Base-by-base conservation (phyloP, 2,113 vertebrate species). In the Litocranius walleri region DNA sequence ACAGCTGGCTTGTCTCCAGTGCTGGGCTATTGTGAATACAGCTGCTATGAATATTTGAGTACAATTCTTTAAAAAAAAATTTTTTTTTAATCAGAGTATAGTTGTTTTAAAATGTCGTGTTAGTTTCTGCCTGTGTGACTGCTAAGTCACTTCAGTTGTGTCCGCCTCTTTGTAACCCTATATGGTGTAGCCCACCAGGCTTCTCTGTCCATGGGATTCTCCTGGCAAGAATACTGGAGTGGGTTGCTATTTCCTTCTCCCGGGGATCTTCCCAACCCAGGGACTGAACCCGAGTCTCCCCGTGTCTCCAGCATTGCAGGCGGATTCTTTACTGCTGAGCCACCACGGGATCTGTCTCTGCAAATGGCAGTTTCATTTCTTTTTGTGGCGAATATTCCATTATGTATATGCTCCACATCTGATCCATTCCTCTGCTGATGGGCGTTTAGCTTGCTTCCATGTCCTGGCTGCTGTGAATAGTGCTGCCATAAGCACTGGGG, bases 1-100 rank as follows among this genome's bases (percentile, higher is more conserved):
- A 27, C 83, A 0, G 19, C 5, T 21, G 96, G 83, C 50, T 43
- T 16, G n/a, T 19, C 11, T n/a, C 83, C 23, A 15, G 50, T 1
- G n/a, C 61, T 17, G 92, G 33, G 33, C 29, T n/a, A 0, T 52
- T 1, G 0, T 1, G 57, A 56, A 16, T 0, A 16, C 6, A 2
- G 2, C 71, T 2, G 30, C 27, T 1, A 0, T 1, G n/a, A 14
- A 13, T 23, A 3, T 77, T 77, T 77, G 12, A 77, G 71, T 43
- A 14, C 71, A 43, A 14, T 43, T 74, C 64, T 74, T 40, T 23
- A 16, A 52, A 52, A 52, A 52, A 5, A 50, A 50, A 15, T 71
- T 71, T n/a, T 21, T 30, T 61, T 61, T 29, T 1, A 8, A 77
- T 23, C 36, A 40, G 36, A 43, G 23, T 14, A 43, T 19, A 27